Evolutionary conservation across 2,113 vertebrate genomes (phyloP), one percentile per base, ranked within the genome.

Genomic region (Amphiprion percula): DNA sequence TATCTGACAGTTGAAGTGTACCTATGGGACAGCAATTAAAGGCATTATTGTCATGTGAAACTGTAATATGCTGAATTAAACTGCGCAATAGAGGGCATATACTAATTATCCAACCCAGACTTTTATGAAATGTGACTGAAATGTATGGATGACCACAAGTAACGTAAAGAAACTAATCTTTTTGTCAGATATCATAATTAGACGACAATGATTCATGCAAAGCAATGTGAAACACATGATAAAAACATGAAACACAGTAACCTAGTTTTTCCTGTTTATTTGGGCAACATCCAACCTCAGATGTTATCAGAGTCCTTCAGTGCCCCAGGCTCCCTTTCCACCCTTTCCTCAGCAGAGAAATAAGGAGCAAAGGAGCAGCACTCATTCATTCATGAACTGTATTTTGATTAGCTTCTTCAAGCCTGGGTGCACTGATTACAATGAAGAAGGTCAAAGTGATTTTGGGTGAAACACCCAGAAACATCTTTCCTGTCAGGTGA

Each of bases 391-490:
- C 75, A 84, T 78, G 60, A 84, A 87, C 70, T 74, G 54, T 83
- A 79, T 84, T 84, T 77, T 83, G 76, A 83, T 84, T 88, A 76
- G 56, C 64, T 68, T 88, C 74, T 85, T 79, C 65, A 74, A 82
- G 74, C 78, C 41, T 68, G 56, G n/a, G 79, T 82, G 72, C 76
- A 62, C 46, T 77, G 81, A 83, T 86, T 88, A 79, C 55, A 88
- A 80, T 30, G 50, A 85, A 79, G 74, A 90, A 83, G 80, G 85
- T 90, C 85, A 82, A 76, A 74, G 56, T 68, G 64, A 74, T 86
- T 82, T 77, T 28, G 61, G 74, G 56, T 74, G 68, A 88, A 84
- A 81, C 53, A 67, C 64, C 54, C 30, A 59, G n/a, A 77, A 81
- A 79, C 7, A 46, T 52, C 12, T 71, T 85, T 68, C 64, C 41